Percentiles rank a stretch among this genome's conserved stretches.
phyloP scores from a whole-genome alignment of 2,888 invertebrate genomes.

The Meteorus colon region DNA sequence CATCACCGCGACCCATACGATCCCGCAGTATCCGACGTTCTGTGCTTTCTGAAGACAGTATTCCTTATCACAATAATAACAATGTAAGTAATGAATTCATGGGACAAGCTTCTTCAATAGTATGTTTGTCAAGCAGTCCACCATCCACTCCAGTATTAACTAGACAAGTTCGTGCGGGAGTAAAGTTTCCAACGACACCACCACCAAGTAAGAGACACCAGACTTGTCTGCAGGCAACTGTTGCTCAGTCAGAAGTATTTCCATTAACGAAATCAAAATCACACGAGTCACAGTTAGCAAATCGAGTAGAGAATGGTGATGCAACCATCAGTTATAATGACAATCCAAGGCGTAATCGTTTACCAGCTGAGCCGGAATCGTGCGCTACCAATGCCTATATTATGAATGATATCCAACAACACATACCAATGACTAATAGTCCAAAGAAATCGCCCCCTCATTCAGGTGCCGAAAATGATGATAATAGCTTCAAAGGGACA shows the following conservation, averaged over 20 bases:
- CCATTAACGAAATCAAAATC: conserved; percentile 92
- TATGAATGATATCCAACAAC: conserved; percentile 57
- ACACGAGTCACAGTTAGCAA: conserved; percentile 90
- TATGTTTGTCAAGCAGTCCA: conserved; percentile 75
- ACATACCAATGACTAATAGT: conserved; percentile 71
- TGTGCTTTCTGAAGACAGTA: conserved; percentile 78
- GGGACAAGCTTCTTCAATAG: conserved; percentile 74
- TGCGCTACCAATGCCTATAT: conserved; percentile 72
- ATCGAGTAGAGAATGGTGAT: conserved; percentile 77
- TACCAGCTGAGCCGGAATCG: conserved; percentile 79
- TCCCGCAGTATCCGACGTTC: conserved; percentile 76
- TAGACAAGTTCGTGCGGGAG: conserved; percentile 70
- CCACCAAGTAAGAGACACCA: conserved; percentile 86
- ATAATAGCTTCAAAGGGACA: conserved; percentile 74
- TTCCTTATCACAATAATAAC: conserved; percentile 65
- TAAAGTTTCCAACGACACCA: conserved; percentile 87
- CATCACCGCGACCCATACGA: conserved; percentile 75
- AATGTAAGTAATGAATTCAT: conserved; percentile 62
- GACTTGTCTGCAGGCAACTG: conserved; percentile 74
- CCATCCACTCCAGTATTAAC: conserved; percentile 67
- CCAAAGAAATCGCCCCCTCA: conserved; percentile 79
- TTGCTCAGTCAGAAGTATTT: conserved; percentile 66
- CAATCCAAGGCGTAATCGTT: conserved; percentile 73
- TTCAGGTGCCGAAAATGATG: conserved; percentile 74
- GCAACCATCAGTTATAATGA: conserved; percentile 64